Evolutionary conservation across 2,888 invertebrate species (phyloP).

Genomic region (Orthosia gracilis): DNA sequence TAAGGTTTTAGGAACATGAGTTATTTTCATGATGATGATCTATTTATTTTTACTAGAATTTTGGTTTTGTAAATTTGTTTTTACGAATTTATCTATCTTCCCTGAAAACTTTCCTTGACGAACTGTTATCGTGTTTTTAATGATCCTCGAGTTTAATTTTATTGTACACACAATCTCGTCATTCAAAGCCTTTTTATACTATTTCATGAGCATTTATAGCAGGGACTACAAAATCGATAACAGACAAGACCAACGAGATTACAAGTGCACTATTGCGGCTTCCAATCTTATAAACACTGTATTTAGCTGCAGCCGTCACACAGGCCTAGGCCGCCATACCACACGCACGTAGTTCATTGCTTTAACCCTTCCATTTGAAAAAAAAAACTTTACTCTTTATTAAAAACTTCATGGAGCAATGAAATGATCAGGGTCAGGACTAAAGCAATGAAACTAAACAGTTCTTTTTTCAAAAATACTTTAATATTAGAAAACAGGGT

Average conservation of each 20-base stretch:
- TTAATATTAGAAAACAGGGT: conserved; percentile 79
- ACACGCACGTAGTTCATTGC: conserved; percentile 84
- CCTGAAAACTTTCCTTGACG: conserved; percentile 8
- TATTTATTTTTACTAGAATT: not conserved
- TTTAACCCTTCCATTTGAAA: conserved; percentile 81
- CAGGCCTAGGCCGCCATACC: conserved; percentile 43
- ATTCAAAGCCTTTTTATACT: conserved; percentile 50
- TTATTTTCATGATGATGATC: not conserved
- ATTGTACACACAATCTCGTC: conserved; percentile 51
- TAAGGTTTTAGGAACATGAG: too few species aligned
- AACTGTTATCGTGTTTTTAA: conserved; percentile 26
- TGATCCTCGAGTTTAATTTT: conserved; percentile 21
- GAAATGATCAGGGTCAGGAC: conserved; percentile 76
- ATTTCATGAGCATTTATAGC: conserved; percentile 52
- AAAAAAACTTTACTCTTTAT: conserved; percentile 55
- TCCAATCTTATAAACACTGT: conserved; percentile 67
- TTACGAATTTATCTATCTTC: not conserved
- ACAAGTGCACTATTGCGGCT: conserved; percentile 69
- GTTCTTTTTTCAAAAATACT: conserved; percentile 74
- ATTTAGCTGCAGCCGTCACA: conserved; percentile 50
- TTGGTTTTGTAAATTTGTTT: not conserved
- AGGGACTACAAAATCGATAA: conserved; percentile 69
- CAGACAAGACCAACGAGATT: conserved; percentile 73
- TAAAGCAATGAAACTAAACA: conserved; percentile 89
- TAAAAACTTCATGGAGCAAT: conserved; percentile 56